Evolutionary conservation across 1,140 invertebrate species (phyloP).

Genomic region (Drosophila tsacasi): DNA sequence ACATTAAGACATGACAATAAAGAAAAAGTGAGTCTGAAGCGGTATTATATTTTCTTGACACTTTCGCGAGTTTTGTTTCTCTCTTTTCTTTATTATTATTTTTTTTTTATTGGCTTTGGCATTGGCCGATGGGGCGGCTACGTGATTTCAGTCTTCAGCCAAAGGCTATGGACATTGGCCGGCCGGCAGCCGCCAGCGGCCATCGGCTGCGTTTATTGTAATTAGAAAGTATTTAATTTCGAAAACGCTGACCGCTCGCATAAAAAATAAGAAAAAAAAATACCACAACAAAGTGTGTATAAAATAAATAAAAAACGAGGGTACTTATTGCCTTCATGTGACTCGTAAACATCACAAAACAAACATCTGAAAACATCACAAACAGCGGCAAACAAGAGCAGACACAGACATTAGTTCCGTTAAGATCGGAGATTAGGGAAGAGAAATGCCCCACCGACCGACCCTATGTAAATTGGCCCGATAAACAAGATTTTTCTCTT

Average conservation of each 20-base stretch:
- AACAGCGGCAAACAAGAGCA: slow-evolving; percentile 51
- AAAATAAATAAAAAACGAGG: slow-evolving; percentile 39
- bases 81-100: slow-evolving; percentile 18
- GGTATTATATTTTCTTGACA: slow-evolving; percentile 74
- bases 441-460: slow-evolving; percentile 44
- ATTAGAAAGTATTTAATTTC: slow-evolving; percentile 84
- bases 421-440: slow-evolving; percentile 69
- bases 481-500: slow-evolving; percentile 76
- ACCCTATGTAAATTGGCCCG: slow-evolving; percentile 61
- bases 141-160: slow-evolving; percentile 63
- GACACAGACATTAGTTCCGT: slow-evolving; percentile 76
- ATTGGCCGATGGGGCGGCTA: slow-evolving; percentile 70
- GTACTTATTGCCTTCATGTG: slow-evolving; percentile 7
- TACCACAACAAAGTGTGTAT: slow-evolving; percentile 1
- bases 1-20: slow-evolving; percentile 69
- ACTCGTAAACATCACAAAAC: slow-evolving; percentile 20
- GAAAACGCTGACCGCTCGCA: slow-evolving; percentile 55
- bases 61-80: slow-evolving; percentile 66
- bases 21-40: slow-evolving; percentile 73
- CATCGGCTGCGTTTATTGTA: slow-evolving; percentile 79
- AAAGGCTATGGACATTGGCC: slow-evolving; percentile 55
- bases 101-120: slow-evolving; percentile 34
- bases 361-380: slow-evolving; percentile 31
- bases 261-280: slow-evolving; percentile 15
- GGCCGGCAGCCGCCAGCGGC: slow-evolving; percentile 58